Percentiles rank a stretch among this genome's conserved stretches.
Evolutionary conservation across 2,888 invertebrate species (phyloP).

Genomic region (Scaptomyza polygonia): DNA sequence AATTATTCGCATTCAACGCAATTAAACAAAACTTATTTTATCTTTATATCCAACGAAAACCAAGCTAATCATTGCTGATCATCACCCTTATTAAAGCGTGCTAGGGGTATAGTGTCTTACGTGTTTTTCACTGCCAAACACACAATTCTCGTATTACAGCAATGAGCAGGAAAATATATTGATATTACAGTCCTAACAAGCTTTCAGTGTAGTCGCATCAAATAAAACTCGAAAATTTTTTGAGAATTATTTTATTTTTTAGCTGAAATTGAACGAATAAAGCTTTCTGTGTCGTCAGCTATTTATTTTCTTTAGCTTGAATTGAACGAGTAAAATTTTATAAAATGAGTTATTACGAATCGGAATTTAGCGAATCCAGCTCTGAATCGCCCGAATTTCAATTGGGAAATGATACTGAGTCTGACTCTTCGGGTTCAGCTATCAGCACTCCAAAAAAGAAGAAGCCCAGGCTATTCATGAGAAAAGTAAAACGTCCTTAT

Average conservation of each 20-base stretch:
- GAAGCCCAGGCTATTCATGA: too few relatives aligned
- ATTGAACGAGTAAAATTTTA: background rate
- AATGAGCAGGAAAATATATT: too few relatives aligned
- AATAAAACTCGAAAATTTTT: too few relatives aligned
- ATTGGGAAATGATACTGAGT: too few relatives aligned
- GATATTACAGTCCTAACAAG: background rate
- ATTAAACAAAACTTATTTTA: background rate
- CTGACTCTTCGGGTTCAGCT: too few relatives aligned
- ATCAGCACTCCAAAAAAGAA: too few relatives aligned
- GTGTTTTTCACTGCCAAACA: too few relatives aligned
- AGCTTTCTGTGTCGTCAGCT: too few relatives aligned
- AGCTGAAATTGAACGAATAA: too few relatives aligned
- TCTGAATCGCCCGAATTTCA: constrained; percentile 6
- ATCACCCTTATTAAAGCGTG: background rate
- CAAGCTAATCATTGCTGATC: background rate
- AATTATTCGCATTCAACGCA: background rate
- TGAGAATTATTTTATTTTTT: too few relatives aligned
- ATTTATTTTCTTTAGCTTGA: background rate
- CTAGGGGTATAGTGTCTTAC: background rate
- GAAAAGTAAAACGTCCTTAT: too few relatives aligned
- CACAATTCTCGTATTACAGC: too few relatives aligned
- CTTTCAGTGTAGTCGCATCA: background rate
- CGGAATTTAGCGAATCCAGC: constrained; percentile 12
- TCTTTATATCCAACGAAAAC: background rate
- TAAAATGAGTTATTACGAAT: background rate